Base-by-base conservation (phyloP, 1,140 invertebrate species). In the Himalopsyche phryganea region DNA sequence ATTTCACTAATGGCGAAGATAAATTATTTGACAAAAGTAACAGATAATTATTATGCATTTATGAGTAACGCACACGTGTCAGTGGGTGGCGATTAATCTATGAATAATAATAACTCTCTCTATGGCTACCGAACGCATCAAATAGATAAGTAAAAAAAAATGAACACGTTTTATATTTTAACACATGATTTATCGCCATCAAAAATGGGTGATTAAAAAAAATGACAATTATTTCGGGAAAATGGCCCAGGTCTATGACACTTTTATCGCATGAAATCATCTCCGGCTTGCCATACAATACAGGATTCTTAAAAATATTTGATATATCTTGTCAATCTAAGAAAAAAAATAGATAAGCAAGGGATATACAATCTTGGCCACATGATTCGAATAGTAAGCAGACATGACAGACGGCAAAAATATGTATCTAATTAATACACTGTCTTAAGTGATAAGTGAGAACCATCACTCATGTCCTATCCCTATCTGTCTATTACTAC, bases 141-240 rank as follows among this genome's bases (percentile, higher is more conserved):
- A 23, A 51, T 32, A 48, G 10, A 10, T 33, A 48, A 13, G n/a
- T 20, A 40, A 13, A 52, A 9, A 40, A 13, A 40, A 15, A 15
- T 11, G 3, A 40, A 20, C 41, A 44, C 40, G 28, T 52, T 52
- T 52, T 44, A 14, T 40, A 45, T 45, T 41, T 44, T 42, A 52
- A 44, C 41, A 33, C 23, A n/a, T 52, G 50, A 52, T 52, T 52
- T 52, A 52, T 52, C 40, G 40, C 50, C 50, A 33, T 40, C 50
- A 17, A 52, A 52, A 45, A 45, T 19, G 50, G 41, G 32, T 40
- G 28, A 42, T 52, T 44, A 45, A n/a, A 44, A 38, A 50, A 50
- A 18, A 28, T 23, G 23, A 23, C 36, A 42, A 41, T 52, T 42
- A 52, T 13, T 32, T 20, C 35, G 6, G 18, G n/a, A 38, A 40